A percentile compares a stretch with the other conserved stretches of the same genome.
phyloP scores from a whole-genome alignment of 2,797 vertebrate species.

The Benthosema pterotum region DNA sequence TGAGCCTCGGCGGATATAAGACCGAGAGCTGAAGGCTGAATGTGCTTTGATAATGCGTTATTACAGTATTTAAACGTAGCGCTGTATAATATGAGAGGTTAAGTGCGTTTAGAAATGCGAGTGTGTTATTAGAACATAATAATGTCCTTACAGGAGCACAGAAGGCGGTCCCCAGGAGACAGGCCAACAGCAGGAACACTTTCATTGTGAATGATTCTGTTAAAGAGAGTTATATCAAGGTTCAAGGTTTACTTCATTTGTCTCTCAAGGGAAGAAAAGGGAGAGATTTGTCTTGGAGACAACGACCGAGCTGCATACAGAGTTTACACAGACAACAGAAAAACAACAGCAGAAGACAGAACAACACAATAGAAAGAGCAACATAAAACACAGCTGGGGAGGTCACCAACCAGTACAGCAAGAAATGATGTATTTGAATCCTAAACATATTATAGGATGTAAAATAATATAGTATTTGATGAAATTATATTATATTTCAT shows the following conservation, averaged over 20 bases:
- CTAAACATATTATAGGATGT: not conserved
- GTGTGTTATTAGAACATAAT: not conserved
- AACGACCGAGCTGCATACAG: too few relatives aligned
- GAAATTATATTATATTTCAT: too few relatives aligned
- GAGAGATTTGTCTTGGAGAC: too few relatives aligned
- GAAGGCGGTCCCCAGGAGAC: conserved; percentile 60
- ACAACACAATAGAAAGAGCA: too few relatives aligned
- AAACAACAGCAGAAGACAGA: too few relatives aligned
- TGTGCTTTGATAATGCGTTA: not conserved
- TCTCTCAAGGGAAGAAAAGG: too few relatives aligned
- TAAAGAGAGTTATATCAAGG: conserved; percentile 35
- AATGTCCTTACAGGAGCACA: conserved; percentile 66
- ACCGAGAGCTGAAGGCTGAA: too few relatives aligned
- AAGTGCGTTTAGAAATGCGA: not conserved
- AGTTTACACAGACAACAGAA: too few relatives aligned
- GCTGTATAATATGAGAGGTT: not conserved
- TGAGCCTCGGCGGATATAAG: too few relatives aligned
- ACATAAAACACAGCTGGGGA: too few relatives aligned
- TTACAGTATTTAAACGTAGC: not conserved
- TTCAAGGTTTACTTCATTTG: too few relatives aligned
- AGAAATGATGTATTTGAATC: not conserved
- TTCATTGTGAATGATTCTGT: conserved; percentile 66
- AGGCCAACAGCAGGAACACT: conserved; percentile 55
- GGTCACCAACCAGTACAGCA: conserved; percentile 1
- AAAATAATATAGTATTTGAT: not conserved